These are phyloP conservation scores for Eurytoma californica DNA, from an alignment of 2,888 invertebrate genomes.

Conservation along the genomic window DNA sequence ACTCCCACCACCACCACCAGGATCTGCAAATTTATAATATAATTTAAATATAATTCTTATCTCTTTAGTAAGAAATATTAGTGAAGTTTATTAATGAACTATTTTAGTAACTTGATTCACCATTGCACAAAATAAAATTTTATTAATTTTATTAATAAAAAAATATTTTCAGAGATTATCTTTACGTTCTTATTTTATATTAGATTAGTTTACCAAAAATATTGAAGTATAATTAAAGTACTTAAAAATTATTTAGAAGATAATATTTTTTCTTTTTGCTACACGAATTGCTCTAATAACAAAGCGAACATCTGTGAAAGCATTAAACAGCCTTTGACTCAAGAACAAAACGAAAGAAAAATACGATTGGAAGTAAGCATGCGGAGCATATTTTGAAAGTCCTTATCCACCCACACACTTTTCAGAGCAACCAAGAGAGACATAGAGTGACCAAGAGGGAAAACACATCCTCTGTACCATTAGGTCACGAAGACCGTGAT, in stretches of 20 bases:
- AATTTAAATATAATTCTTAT: slow-evolving; percentile 6
- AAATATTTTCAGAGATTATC: too few relatives aligned
- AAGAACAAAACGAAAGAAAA: neutral
- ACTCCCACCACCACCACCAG: slow-evolving; percentile 63
- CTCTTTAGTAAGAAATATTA: too few relatives aligned
- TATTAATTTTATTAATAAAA: too few relatives aligned
- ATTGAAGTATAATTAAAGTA: neutral
- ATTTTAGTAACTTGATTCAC: too few relatives aligned
- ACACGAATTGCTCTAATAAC: neutral
- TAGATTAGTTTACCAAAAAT: neutral
- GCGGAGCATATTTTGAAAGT: slow-evolving; percentile 37
- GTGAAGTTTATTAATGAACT: too few relatives aligned
- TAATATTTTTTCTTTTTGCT: neutral
- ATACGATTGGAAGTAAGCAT: neutral
- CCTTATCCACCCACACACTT: slow-evolving; percentile 42
- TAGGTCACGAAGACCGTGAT: slow-evolving; percentile 22
- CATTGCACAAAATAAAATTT: too few relatives aligned
- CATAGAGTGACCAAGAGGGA: neutral
- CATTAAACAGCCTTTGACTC: neutral
- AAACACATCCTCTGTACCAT: neutral
- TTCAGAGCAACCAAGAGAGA: slow-evolving; percentile 6
- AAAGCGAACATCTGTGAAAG: neutral
- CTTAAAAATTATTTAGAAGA: neutral
- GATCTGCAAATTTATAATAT: slow-evolving; percentile 62
- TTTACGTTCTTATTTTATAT: neutral